Percentiles rank a stretch among this genome's conserved stretches.
phyloP scores from a whole-genome alignment of 2,888 invertebrate genomes.

The Scelioninae gen. 1 region DNA sequence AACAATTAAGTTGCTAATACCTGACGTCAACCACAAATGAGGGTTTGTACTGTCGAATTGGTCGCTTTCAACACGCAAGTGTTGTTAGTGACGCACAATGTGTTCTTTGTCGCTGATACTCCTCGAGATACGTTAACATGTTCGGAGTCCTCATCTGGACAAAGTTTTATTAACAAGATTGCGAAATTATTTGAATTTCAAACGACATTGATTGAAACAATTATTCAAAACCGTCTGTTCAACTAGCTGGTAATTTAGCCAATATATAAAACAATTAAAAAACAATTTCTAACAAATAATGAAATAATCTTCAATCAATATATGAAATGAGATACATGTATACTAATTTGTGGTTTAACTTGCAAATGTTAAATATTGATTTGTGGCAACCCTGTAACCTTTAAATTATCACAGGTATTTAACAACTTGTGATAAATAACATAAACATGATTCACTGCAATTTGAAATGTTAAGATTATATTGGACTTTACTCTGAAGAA shows the following conservation, averaged over 20 bases:
- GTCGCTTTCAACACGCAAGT: constrained; percentile 42
- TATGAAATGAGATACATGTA: not conserved
- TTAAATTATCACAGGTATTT: not conserved
- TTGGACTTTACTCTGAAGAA: no score
- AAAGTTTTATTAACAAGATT: constrained; percentile 8
- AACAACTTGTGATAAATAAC: no score
- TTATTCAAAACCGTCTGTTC: no score
- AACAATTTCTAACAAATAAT: no score
- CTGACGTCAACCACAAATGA: constrained; percentile 48
- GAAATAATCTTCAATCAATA: not conserved
- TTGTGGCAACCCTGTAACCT: not conserved
- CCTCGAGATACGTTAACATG: constrained; percentile 8
- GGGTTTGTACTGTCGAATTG: constrained; percentile 38
- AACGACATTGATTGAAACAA: constrained; percentile 13
- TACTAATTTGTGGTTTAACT: not conserved
- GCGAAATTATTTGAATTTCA: not conserved
- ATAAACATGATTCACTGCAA: no score
- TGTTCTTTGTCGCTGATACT: constrained; percentile 11
- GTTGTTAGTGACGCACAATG: constrained; percentile 21
- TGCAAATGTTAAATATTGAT: constrained; percentile 2
- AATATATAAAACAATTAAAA: not conserved
- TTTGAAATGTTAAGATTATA: no score
- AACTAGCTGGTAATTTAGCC: no score
- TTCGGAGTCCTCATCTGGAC: not conserved
- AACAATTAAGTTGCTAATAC: constrained; percentile 52